Percentiles rank a stretch among this genome's conserved stretches.
Conservation (phyloP, 2,113 vertebrate genomes). For the Reinhardtius hippoglossoides region DNA sequence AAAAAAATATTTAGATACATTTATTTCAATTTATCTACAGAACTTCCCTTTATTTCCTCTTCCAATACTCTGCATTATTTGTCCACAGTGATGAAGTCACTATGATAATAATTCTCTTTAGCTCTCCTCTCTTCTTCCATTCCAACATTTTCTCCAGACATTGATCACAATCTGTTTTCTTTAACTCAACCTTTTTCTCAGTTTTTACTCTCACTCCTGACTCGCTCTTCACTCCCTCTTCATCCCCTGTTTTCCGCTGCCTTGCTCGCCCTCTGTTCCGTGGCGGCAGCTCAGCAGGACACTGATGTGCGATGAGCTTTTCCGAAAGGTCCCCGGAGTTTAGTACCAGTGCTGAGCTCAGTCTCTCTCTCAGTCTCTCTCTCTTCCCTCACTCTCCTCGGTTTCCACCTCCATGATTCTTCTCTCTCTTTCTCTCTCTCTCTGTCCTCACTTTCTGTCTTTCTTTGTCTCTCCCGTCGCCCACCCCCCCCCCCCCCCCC, state of each 20-base stretch:
- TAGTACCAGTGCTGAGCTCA: slow-evolving; percentile 79
- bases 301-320: slow-evolving; percentile 86
- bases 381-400: slow-evolving; percentile 14
- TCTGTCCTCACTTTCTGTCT: slow-evolving; percentile 17
- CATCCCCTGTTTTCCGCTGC: slow-evolving; percentile 48
- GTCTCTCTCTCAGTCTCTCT: slow-evolving; percentile 7
- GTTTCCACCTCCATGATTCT: slow-evolving; percentile 12
- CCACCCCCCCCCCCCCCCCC: slow-evolving; percentile 24
- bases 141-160: slow-evolving; percentile 3
- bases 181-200: slow-evolving; percentile 8
- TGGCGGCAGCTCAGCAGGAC: slow-evolving; percentile 80
- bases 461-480: slow-evolving; percentile 71
- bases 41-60: too few species aligned
- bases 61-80: too few species aligned
- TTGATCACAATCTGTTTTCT: slow-evolving; percentile 14
- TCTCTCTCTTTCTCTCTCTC: neutral
- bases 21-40: too few species aligned
- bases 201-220: neutral
- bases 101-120: neutral
- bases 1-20: too few species aligned
- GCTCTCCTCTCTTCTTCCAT: neutral
- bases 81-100: too few species aligned
- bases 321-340: slow-evolving; percentile 93
- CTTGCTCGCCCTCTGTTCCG: slow-evolving; percentile 83
- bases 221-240: neutral